These are phyloP conservation scores for Hemibagrus guttatus DNA, from an alignment of 2,797 vertebrate genomes.

Conservation along the genomic window DNA sequence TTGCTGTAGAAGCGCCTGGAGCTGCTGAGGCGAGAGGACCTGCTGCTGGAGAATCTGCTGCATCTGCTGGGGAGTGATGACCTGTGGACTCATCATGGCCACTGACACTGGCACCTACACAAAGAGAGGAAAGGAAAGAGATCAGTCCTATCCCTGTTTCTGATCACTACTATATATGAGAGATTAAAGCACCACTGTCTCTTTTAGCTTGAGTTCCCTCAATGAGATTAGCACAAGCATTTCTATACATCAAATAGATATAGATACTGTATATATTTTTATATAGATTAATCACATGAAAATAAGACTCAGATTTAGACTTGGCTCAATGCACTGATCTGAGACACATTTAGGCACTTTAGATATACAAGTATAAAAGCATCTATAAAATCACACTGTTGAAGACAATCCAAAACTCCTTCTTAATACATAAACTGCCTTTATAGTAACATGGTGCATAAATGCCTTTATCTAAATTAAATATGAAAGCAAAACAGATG, in stretches of 20 bases:
- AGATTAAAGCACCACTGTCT: background rate
- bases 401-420: background rate
- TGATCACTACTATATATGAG: background rate
- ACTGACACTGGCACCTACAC: slow-evolving; percentile 95
- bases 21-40: slow-evolving; percentile 97
- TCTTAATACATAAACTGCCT: background rate
- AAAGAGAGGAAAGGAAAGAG: slow-evolving; percentile 4
- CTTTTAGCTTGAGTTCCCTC: slow-evolving; percentile 48
- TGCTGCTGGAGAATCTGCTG: slow-evolving; percentile 99
- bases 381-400: background rate
- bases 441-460: background rate
- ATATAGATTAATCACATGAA: background rate
- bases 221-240: slow-evolving; percentile 61
- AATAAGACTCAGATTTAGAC: background rate
- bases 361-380: background rate
- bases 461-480: background rate
- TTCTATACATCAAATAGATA: background rate
- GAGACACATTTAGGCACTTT: background rate
- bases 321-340: background rate
- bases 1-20: slow-evolving; percentile 97
- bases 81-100: slow-evolving; percentile 99
- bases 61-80: slow-evolving; percentile 99
- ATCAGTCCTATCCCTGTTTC: slow-evolving; percentile 17
- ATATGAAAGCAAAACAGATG: background rate
- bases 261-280: background rate